Evolutionary conservation across 53 echinoderm and acorn worm genomes (phyloP).

Genomic region (Holothuria scabra): DNA sequence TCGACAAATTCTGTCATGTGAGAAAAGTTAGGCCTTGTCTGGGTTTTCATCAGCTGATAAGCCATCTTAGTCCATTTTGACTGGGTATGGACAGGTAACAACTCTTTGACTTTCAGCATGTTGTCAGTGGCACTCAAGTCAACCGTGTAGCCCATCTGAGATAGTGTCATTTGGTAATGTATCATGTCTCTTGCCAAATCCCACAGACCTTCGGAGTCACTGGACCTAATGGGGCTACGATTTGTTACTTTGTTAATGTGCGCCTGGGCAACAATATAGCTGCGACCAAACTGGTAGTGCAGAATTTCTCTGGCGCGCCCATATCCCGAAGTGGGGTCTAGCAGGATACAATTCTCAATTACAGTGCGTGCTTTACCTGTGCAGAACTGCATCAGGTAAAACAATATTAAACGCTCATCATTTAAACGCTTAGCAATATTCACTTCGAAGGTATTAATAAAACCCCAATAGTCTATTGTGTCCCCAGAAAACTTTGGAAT

Average conservation of each 20-base stretch:
- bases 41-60: slow-evolving; percentile 56
- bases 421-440: slow-evolving; percentile 49
- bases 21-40: slow-evolving; percentile 57
- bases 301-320: slow-evolving; percentile 41
- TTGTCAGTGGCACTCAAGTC: slow-evolving; percentile 74
- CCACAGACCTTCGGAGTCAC: too few species aligned
- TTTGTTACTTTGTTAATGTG: slow-evolving; percentile 48
- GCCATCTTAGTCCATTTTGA: slow-evolving; percentile 65
- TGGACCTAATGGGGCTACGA: slow-evolving; percentile 47
- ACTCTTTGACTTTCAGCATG: too few species aligned
- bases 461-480: slow-evolving; percentile 70
- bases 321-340: slow-evolving; percentile 52
- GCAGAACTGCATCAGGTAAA: slow-evolving; percentile 65
- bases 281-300: slow-evolving; percentile 70
- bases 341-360: slow-evolving; percentile 58
- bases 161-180: slow-evolving; percentile 65
- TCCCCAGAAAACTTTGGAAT: slow-evolving; percentile 63
- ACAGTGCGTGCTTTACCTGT: slow-evolving; percentile 55
- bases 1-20: slow-evolving; percentile 61
- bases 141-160: slow-evolving; percentile 69
- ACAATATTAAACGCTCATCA: slow-evolving; percentile 44
- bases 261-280: slow-evolving; percentile 64
- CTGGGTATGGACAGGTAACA: slow-evolving; percentile 59
- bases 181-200: slow-evolving; percentile 75
- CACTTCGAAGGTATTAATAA: slow-evolving; percentile 63